Evolutionary conservation across 1,140 invertebrate genomes (phyloP).

Genomic region (Eriocheir sinensis): DNA sequence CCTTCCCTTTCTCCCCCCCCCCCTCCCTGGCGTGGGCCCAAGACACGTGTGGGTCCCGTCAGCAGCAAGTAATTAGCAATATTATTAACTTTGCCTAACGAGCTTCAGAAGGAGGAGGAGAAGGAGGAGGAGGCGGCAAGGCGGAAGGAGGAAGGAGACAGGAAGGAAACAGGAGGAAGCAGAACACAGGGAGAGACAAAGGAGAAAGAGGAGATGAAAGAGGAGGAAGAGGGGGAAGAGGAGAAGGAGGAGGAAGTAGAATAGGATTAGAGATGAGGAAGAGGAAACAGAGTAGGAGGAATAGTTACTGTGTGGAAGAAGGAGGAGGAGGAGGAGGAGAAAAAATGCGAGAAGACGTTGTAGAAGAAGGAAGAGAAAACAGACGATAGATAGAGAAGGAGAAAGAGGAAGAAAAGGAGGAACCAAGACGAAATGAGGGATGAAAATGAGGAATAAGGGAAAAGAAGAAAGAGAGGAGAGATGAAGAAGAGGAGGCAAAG

Average conservation of each 20-base stretch:
- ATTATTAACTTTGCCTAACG: slow-evolving; percentile 20
- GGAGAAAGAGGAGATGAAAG: not conserved
- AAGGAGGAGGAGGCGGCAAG: not conserved
- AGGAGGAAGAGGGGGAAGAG: not conserved
- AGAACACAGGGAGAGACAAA: not conserved
- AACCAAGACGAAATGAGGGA: too few species aligned
- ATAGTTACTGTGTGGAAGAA: too few species aligned
- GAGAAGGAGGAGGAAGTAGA: not conserved
- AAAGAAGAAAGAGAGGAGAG: too few species aligned
- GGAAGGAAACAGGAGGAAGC: not conserved
- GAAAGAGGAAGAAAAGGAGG: too few species aligned
- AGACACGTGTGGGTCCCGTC: not conserved
- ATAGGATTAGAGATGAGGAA: too few species aligned
- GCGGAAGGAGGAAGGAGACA: not conserved
- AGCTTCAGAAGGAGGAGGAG: not conserved
- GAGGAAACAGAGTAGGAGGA: too few species aligned
- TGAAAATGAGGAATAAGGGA: too few species aligned
- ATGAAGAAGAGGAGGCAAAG: too few species aligned
- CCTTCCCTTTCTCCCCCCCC: not conserved
- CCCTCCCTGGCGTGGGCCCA: not conserved
- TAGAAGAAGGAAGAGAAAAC: too few species aligned
- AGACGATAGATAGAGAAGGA: too few species aligned
- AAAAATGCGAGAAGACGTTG: too few species aligned
- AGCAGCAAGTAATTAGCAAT: not conserved
- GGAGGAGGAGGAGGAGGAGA: too few species aligned